phyloP scores from a whole-genome alignment of 2,113 vertebrate genomes.

The Sturnira hondurensis region DNA sequence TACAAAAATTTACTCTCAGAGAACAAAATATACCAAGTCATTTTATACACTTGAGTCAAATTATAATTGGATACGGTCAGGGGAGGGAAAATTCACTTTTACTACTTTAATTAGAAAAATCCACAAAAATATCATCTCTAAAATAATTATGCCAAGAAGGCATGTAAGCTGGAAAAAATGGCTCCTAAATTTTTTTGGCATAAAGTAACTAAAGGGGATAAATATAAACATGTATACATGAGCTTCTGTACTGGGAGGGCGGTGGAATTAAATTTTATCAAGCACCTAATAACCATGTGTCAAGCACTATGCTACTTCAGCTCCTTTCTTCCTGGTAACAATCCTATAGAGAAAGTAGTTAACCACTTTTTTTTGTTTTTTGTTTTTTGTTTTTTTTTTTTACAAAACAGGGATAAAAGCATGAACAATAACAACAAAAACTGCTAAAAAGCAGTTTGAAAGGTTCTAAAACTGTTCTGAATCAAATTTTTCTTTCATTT shows the following conservation, averaged over 20 bases:
- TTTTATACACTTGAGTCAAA: slow-evolving; percentile 16
- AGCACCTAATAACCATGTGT: background rate
- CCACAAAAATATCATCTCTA: background rate
- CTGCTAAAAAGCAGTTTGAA: background rate
- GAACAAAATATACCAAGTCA: slow-evolving; percentile 24
- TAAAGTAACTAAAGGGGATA: background rate
- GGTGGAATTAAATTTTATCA: background rate
- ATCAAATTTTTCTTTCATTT: slow-evolving; percentile 29
- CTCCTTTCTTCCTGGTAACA: background rate
- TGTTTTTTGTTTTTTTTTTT: too few relatives aligned
- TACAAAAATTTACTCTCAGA: background rate
- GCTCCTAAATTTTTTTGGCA: background rate
- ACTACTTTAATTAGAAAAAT: background rate
- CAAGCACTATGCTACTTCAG: background rate
- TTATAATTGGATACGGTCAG: background rate
- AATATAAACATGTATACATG: background rate
- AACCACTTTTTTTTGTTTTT: too few relatives aligned
- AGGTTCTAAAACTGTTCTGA: background rate
- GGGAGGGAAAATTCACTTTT: background rate
- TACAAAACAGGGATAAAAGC: background rate
- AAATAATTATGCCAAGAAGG: background rate
- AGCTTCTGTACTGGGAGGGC: background rate
- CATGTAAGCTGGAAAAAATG: background rate
- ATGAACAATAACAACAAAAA: background rate
- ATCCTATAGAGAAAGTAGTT: background rate